Percentiles rank a stretch among this genome's conserved stretches.
phyloP scores from a whole-genome alignment of 2,888 invertebrate genomes.

The Drosophila neonasuta region DNA sequence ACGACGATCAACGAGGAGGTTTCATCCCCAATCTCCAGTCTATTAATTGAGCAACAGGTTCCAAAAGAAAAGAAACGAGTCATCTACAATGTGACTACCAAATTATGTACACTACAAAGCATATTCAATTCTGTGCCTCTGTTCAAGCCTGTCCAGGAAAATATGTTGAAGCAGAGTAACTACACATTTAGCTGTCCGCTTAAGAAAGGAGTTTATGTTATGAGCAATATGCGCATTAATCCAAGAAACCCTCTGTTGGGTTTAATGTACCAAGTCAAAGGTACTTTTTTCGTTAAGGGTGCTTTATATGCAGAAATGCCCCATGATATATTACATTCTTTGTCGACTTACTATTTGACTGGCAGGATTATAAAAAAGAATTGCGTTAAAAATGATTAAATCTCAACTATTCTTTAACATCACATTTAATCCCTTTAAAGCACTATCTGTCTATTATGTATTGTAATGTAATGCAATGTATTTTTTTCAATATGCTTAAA shows the following conservation, averaged over 20 bases:
- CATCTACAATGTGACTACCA: slow-evolving; percentile 66
- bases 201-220: slow-evolving; percentile 60
- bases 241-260: slow-evolving; percentile 58
- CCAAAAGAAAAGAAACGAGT: slow-evolving; percentile 41
- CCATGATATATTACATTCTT: slow-evolving; percentile 21
- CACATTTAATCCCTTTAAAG: too few relatives aligned
- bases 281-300: slow-evolving; percentile 53
- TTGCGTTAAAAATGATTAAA: slow-evolving; percentile 53
- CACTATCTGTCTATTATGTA: too few relatives aligned
- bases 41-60: slow-evolving; percentile 49
- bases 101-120: slow-evolving; percentile 54
- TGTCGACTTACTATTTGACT: slow-evolving; percentile 58
- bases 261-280: slow-evolving; percentile 56
- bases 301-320: slow-evolving; percentile 56
- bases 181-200: slow-evolving; percentile 69
- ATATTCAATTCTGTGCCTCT: slow-evolving; percentile 65
- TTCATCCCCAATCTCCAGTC: slow-evolving; percentile 44
- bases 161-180: slow-evolving; percentile 62
- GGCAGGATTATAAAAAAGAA: slow-evolving; percentile 53
- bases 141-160: slow-evolving; percentile 61
- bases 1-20: slow-evolving; percentile 64
- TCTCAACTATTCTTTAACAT: too few relatives aligned
- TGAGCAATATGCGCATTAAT: slow-evolving; percentile 62
- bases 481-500: background rate
- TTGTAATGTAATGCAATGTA: background rate